phyloP scores from a whole-genome alignment of 2,797 vertebrate genomes.

The Chiloscyllium punctatum region DNA sequence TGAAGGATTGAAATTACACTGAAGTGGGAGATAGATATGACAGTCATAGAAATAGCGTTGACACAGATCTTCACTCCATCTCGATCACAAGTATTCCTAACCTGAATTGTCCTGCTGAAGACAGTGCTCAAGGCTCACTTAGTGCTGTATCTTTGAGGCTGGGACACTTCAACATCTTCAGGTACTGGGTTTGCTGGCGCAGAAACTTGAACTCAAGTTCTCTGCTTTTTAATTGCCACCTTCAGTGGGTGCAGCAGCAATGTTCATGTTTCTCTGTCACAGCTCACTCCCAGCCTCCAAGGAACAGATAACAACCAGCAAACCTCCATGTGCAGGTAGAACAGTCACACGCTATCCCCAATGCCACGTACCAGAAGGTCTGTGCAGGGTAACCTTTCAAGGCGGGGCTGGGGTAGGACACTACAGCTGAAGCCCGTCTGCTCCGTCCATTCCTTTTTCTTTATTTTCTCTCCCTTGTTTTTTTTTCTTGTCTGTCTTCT shows the following conservation, averaged over 20 bases:
- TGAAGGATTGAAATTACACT: not conserved
- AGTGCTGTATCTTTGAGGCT: not conserved
- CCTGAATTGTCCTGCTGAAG: not conserved
- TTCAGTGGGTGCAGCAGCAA: not conserved
- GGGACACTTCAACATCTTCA: not conserved
- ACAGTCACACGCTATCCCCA: not conserved
- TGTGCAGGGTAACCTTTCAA: not conserved
- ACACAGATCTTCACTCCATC: not conserved
- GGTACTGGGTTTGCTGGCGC: not conserved
- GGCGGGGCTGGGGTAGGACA: too few relatives aligned
- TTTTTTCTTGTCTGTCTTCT: too few relatives aligned
- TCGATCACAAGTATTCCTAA: not conserved
- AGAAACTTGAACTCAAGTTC: not conserved
- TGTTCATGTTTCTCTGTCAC: not conserved
- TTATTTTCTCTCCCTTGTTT: too few relatives aligned
- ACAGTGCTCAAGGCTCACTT: not conserved
- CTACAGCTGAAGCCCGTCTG: too few relatives aligned
- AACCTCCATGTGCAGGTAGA: not conserved
- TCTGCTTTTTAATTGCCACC: not conserved
- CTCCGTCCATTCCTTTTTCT: too few relatives aligned
- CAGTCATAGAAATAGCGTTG: not conserved
- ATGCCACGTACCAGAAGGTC: not conserved
- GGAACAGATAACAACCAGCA: not conserved
- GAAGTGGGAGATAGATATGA: not conserved
- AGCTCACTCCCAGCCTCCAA: not conserved